These are phyloP conservation scores for Bradynema listronoti DNA, from an alignment of 1,140 invertebrate genomes.

Conservation along the genomic window DNA sequence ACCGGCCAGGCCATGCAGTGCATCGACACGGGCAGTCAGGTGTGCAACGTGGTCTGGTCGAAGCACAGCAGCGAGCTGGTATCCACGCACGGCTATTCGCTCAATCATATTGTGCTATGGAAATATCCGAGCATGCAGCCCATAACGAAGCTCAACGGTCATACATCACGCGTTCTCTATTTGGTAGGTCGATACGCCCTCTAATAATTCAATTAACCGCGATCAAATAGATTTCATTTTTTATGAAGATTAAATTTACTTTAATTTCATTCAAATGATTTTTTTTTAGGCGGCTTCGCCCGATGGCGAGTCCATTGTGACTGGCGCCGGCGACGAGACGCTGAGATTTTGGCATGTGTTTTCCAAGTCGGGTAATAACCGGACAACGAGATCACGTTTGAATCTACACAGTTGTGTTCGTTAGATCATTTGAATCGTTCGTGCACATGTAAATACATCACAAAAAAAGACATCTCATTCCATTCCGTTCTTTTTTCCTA, in stretches of 20 bases:
- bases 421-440: too few relatives aligned
- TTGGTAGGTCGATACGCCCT: slow-evolving; percentile 62
- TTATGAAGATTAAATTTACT: too few relatives aligned
- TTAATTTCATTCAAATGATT: too few relatives aligned
- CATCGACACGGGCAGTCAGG: slow-evolving; percentile 90
- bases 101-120: slow-evolving; percentile 93
- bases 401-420: slow-evolving; percentile 35
- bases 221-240: too few relatives aligned
- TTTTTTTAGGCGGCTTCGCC: slow-evolving; percentile 77
- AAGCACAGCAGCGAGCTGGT: slow-evolving; percentile 61
- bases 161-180: slow-evolving; percentile 92
- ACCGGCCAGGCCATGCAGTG: slow-evolving; percentile 98
- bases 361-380: slow-evolving; percentile 35
- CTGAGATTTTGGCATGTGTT: slow-evolving; percentile 64
- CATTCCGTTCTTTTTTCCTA: too few relatives aligned
- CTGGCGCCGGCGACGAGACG: slow-evolving; percentile 97
- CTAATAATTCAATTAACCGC: too few relatives aligned
- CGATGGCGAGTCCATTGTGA: slow-evolving; percentile 97
- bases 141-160: slow-evolving; percentile 94
- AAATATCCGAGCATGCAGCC: slow-evolving; percentile 83
- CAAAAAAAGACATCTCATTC: too few relatives aligned
- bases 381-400: slow-evolving; percentile 26
- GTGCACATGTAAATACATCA: too few relatives aligned
- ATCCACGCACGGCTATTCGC: slow-evolving; percentile 97
- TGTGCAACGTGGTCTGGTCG: slow-evolving; percentile 98